Evolutionary conservation across 2,888 invertebrate genomes (phyloP), one percentile per base, ranked within the genome.

Genomic region (Diaphora mendica): DNA sequence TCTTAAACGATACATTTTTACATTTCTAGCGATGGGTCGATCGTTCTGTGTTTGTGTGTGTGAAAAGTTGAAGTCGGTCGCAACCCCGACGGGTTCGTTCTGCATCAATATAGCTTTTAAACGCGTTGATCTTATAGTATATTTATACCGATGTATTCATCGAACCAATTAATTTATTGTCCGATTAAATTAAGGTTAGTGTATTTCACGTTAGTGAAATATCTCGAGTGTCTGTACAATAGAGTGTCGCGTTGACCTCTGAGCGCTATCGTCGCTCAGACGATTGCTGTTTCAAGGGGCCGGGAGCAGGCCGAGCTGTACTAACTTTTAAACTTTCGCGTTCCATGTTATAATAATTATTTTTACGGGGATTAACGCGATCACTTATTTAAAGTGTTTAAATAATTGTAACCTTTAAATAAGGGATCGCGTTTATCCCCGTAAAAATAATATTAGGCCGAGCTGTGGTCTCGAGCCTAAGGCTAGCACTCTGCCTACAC

Each of bases 51-150:
- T 44, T 1, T 44, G 44, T 44, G 44, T 44, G 59, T 30, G 30
- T 62, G 59, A 7, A 30, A 26, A 62, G 5, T 62, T 30, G 26
- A 13, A 30, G 59, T 62, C 59, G 15, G 59, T 62, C 26, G 15
- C 15, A 62, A 26, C 15, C 59, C 59, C 59, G 59, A 26, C 9
- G 39, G 20, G 59, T 17, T 35, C 51, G 11, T 23, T 39, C 26
- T 59, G 39, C 55, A 68, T 23, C 26, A 55, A 68, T 68, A 15
- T 55, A 59, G 62, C 39, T 62, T 62, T 48, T 59, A n/a, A 39
- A 55, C 59, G 33, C 26, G n/a, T 48, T 48, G 8, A 26, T 35
- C 59, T 69, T 59, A 59, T 23, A 64, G 33, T 44, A 3, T 44
- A 44, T 42, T 42, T 66, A 66, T 20, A 44, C 66, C 26, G 66